Evolutionary conservation across 2,797 vertebrate genomes (phyloP).

Genomic region (Clamator glandarius): DNA sequence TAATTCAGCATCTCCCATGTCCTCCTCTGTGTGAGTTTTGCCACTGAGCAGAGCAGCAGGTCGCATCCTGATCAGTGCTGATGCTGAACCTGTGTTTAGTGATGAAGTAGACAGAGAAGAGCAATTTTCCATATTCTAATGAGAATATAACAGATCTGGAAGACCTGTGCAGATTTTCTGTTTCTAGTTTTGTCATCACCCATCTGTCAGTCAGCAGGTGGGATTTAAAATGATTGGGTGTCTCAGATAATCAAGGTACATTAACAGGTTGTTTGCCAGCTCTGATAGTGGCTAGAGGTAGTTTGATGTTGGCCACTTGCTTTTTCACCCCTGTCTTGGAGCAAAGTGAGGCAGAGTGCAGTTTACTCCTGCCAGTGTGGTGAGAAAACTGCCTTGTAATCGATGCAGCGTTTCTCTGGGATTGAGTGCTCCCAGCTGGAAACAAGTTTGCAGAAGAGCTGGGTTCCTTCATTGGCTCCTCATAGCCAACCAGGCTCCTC

Average conservation of each 20-base stretch:
- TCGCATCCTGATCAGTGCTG: neutral
- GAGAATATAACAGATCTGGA: neutral
- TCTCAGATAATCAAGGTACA: neutral
- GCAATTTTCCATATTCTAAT: neutral
- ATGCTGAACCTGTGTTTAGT: neutral
- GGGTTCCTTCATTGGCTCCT: neutral
- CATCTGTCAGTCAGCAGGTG: neutral
- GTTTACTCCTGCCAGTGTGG: neutral
- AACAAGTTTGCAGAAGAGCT: neutral
- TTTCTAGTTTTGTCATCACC: neutral
- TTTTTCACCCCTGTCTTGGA: neutral
- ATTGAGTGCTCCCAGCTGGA: neutral
- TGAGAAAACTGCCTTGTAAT: neutral
- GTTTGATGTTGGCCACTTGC: neutral
- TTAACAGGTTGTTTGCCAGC: neutral
- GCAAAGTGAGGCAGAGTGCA: neutral
- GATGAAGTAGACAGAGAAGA: neutral
- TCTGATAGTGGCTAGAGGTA: neutral
- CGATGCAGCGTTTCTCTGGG: neutral
- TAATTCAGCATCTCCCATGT: accelerated
- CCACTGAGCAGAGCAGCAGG: neutral
- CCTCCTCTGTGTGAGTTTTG: neutral
- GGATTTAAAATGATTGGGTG: neutral
- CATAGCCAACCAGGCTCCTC: accelerated
- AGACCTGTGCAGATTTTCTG: neutral